phyloP scores from a whole-genome alignment of 2,888 invertebrate genomes.

The Linyphia triangularis region DNA sequence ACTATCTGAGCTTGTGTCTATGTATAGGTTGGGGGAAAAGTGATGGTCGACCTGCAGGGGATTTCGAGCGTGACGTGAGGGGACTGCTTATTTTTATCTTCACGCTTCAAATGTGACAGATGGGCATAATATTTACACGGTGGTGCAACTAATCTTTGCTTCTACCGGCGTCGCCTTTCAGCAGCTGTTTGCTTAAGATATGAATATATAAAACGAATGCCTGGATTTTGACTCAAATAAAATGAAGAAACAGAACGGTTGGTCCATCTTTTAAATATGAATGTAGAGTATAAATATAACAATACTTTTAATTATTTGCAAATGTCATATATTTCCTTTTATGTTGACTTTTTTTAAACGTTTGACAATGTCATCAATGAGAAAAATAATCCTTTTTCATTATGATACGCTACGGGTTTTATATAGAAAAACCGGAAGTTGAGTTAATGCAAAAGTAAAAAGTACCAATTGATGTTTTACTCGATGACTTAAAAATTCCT shows the following conservation, averaged over 20 bases:
- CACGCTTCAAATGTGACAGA: slow-evolving; percentile 20
- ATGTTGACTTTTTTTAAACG: too few relatives aligned
- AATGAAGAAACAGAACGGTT: not conserved
- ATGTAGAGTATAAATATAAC: too few relatives aligned
- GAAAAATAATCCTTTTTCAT: too few relatives aligned
- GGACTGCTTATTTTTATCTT: not conserved
- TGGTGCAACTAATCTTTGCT: not conserved
- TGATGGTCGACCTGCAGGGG: not conserved
- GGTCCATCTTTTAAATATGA: not conserved
- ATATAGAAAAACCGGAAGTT: too few relatives aligned
- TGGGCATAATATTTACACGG: not conserved
- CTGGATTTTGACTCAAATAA: not conserved
- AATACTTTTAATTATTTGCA: too few relatives aligned
- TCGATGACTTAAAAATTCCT: too few relatives aligned
- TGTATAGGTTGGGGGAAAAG: not conserved
- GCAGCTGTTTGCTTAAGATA: not conserved
- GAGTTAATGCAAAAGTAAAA: too few relatives aligned
- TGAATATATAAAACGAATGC: too few relatives aligned
- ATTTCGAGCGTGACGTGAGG: not conserved
- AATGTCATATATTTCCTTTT: too few relatives aligned
- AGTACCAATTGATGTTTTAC: too few relatives aligned
- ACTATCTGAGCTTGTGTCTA: not conserved
- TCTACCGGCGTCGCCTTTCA: not conserved
- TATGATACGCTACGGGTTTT: too few relatives aligned
- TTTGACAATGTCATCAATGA: too few relatives aligned